phyloP scores from a whole-genome alignment of 1,140 invertebrate genomes.

The Maconellicoccus hirsutus region DNA sequence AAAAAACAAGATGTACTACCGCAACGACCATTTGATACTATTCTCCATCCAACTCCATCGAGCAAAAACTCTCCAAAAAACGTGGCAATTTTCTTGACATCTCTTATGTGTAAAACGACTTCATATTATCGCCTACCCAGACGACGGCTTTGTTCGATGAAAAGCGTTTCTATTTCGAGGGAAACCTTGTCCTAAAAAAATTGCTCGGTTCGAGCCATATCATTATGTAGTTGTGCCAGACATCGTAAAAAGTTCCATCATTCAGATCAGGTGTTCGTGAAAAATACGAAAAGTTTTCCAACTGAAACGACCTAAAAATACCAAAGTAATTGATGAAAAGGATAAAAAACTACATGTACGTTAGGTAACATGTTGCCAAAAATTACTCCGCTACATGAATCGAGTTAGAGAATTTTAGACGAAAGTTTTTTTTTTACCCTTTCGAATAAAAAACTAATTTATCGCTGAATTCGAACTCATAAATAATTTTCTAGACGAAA shows the following conservation, averaged over 20 bases:
- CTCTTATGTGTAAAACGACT: too few relatives aligned
- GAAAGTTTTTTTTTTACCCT: background rate
- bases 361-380: background rate
- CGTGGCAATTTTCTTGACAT: too few relatives aligned
- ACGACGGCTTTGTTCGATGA: background rate
- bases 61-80: too few relatives aligned
- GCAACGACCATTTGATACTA: too few relatives aligned
- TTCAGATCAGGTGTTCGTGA: background rate
- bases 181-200: background rate
- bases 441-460: constrained; percentile 1
- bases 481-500: background rate
- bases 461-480: background rate
- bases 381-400: too few relatives aligned
- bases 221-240: background rate
- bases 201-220: background rate
- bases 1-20: too few relatives aligned
- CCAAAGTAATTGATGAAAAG: background rate
- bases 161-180: background rate
- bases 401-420: background rate
- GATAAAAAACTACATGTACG: background rate
- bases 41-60: too few relatives aligned
- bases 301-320: background rate
- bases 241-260: background rate
- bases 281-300: background rate
- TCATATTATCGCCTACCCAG: too few relatives aligned